phyloP scores from a whole-genome alignment of 2,888 invertebrate species.

The Calliphora vomitoria region DNA sequence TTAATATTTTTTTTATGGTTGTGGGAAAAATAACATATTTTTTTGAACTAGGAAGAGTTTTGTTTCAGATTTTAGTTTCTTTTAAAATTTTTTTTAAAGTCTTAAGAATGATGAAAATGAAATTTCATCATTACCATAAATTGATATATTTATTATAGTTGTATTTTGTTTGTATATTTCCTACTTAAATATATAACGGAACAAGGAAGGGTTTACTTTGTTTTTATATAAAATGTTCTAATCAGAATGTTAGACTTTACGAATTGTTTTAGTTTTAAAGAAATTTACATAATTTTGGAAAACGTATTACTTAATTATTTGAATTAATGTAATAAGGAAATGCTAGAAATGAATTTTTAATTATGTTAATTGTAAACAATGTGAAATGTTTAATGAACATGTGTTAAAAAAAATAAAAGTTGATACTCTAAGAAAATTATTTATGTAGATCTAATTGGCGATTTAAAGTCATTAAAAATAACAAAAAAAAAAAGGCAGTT shows the following conservation, averaged over 20 bases:
- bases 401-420: background rate
- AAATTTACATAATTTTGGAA: slow-evolving; percentile 53
- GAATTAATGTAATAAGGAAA: slow-evolving; percentile 55
- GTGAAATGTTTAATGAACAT: background rate
- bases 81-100: background rate
- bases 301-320: background rate
- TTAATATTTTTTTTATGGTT: background rate
- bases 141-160: slow-evolving; percentile 29
- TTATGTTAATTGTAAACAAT: background rate
- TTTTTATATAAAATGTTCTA: slow-evolving; percentile 14
- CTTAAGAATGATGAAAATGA: background rate
- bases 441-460: background rate
- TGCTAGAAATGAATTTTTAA: slow-evolving; percentile 12
- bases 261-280: slow-evolving; percentile 14
- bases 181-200: slow-evolving; percentile 33
- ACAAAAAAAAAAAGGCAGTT: background rate
- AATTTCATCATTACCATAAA: slow-evolving; percentile 30
- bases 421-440: background rate
- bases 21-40: slow-evolving; percentile 44
- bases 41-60: slow-evolving; percentile 31
- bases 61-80: slow-evolving; percentile 43
- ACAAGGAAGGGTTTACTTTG: slow-evolving; percentile 47
- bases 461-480: background rate
- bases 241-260: slow-evolving; percentile 15
- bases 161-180: background rate